These are phyloP conservation scores for Cerastis leucographa DNA, from an alignment of 2,888 invertebrate genomes.

Conservation along the genomic window DNA sequence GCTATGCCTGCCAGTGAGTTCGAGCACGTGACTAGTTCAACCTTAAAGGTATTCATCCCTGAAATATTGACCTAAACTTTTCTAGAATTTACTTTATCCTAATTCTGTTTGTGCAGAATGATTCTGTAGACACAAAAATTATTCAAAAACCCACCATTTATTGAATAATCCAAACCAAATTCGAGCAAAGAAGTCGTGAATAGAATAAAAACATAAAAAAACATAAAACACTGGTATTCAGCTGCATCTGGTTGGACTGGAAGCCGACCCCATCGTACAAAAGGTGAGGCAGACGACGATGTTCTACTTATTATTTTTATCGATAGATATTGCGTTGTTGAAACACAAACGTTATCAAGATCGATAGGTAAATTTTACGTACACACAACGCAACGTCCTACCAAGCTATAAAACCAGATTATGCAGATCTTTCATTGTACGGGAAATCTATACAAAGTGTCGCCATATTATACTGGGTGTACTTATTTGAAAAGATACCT, in stretches of 20 bases:
- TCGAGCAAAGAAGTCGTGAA: slow-evolving; percentile 37
- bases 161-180: slow-evolving; percentile 44
- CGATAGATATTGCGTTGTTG: background rate
- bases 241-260: background rate
- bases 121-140: slow-evolving; percentile 12
- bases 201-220: slow-evolving; percentile 44
- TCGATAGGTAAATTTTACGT: background rate
- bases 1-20: too few relatives aligned
- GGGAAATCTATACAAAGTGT: too few relatives aligned
- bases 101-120: background rate
- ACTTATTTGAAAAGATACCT: background rate
- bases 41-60: background rate
- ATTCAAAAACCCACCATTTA: slow-evolving; percentile 37
- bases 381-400: background rate
- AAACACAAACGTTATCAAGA: background rate
- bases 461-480: too few relatives aligned
- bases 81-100: slow-evolving; percentile 7
- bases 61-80: background rate
- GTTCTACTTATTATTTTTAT: too few relatives aligned
- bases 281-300: background rate
- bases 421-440: too few relatives aligned
- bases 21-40: too few relatives aligned
- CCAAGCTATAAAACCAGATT: too few relatives aligned
- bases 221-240: background rate
- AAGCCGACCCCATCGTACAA: background rate